phyloP scores from a whole-genome alignment of 1,140 invertebrate genomes.

The Dysdera silvatica region DNA sequence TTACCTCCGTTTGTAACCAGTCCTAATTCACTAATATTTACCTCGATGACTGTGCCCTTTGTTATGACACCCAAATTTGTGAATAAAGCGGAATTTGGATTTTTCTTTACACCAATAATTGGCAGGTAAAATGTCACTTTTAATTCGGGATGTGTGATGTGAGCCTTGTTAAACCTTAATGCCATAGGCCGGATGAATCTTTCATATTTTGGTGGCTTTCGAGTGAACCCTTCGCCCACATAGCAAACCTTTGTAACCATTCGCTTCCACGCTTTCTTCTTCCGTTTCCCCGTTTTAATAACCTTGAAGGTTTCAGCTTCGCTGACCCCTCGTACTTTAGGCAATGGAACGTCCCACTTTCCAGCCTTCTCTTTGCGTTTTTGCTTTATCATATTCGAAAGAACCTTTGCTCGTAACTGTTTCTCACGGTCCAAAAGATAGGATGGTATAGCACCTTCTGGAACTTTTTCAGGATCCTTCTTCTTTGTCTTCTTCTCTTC shows the following conservation, averaged over 20 bases:
- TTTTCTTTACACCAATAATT: constrained; percentile 99
- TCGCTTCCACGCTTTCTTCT: constrained; percentile 95
- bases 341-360: constrained; percentile 99
- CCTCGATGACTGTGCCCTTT: constrained; percentile 94
- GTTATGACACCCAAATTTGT: constrained; percentile 97
- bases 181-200: constrained; percentile 98
- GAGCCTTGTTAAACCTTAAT: constrained; percentile 88
- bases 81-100: constrained; percentile 94
- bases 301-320: constrained; percentile 97
- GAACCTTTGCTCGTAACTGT: constrained; percentile 85
- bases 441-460: constrained; percentile 86
- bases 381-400: constrained; percentile 99
- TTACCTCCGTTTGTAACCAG: constrained; percentile 97
- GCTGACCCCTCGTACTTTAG: constrained; percentile 94
- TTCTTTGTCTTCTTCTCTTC: constrained; percentile 67
- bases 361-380: constrained; percentile 99
- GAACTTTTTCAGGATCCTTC: constrained; percentile 60
- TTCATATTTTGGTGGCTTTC: constrained; percentile 99
- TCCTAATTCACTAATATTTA: constrained; percentile 98
- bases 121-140: constrained; percentile 98
- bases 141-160: constrained; percentile 97
- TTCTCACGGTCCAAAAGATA: constrained; percentile 94
- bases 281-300: constrained; percentile 86
- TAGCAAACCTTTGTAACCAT: constrained; percentile 99
- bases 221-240: constrained; percentile 95